Conservation (phyloP, 2,797 vertebrate genomes). For the Crenichthys baileyi region DNA sequence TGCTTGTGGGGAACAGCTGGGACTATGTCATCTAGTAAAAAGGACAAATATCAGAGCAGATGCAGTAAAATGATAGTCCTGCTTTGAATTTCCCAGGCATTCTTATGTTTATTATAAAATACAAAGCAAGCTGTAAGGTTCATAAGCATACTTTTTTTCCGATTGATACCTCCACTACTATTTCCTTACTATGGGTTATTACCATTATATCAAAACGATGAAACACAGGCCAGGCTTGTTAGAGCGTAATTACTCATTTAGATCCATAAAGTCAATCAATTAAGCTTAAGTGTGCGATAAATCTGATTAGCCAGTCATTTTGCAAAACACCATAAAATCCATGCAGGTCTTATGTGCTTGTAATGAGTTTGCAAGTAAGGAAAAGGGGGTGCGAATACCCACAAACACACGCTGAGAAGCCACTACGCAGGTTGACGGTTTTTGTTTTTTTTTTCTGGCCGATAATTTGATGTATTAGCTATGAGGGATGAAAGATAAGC, state of each 20-base stretch:
- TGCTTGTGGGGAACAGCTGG: slow-evolving; percentile 20
- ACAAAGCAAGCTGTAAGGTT: not conserved
- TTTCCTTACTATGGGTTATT: slow-evolving; percentile 62
- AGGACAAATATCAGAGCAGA: slow-evolving; percentile 18
- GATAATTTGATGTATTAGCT: slow-evolving; percentile 76
- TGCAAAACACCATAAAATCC: slow-evolving; percentile 82
- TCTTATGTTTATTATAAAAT: not conserved
- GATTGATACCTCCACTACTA: slow-evolving; percentile 61
- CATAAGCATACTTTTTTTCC: slow-evolving; percentile 22
- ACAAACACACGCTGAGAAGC: slow-evolving; percentile 54
- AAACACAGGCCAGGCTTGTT: slow-evolving; percentile 78
- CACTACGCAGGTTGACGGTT: slow-evolving; percentile 36
- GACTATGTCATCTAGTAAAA: slow-evolving; percentile 29
- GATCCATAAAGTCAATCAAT: slow-evolving; percentile 83
- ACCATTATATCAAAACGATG: slow-evolving; percentile 72
- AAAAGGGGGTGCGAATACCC: slow-evolving; percentile 56
- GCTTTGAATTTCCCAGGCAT: not conserved
- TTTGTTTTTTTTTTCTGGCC: slow-evolving; percentile 23
- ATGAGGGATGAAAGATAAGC: slow-evolving; percentile 75
- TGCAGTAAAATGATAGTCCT: slow-evolving; percentile 17
- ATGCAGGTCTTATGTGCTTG: slow-evolving; percentile 75
- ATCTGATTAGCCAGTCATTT: slow-evolving; percentile 83
- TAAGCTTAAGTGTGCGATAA: slow-evolving; percentile 84
- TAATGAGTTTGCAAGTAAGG: slow-evolving; percentile 76
- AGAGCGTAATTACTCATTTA: slow-evolving; percentile 84